Conservation (phyloP, 2,113 vertebrate species). For the Psilopogon haemacephalus region DNA sequence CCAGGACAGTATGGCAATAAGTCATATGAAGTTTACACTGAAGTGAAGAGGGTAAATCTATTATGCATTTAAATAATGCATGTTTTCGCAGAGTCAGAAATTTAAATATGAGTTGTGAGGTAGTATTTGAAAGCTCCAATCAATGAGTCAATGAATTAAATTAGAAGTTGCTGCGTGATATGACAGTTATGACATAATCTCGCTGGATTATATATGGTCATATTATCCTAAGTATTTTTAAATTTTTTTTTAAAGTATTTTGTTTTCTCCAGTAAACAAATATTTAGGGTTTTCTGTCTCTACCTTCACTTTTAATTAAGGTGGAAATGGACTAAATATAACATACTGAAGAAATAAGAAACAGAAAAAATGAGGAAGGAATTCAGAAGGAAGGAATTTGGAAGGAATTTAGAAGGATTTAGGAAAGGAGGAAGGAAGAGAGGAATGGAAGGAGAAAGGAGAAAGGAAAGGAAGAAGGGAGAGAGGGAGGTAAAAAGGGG, state of each 20-base stretch:
- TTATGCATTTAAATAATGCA: slow-evolving; percentile 23
- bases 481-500: accelerated
- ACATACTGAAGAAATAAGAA: background rate
- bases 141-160: background rate
- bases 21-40: slow-evolving; percentile 11
- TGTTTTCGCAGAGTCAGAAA: background rate
- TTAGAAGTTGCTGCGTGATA: background rate
- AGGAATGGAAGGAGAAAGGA: background rate
- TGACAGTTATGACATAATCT: background rate
- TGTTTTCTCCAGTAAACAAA: background rate
- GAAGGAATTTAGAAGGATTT: background rate
- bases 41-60: background rate
- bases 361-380: no score
- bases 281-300: background rate
- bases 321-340: background rate
- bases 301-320: background rate
- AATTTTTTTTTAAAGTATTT: accelerated
- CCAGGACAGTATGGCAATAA: no score
- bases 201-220: background rate
- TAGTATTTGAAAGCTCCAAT: background rate
- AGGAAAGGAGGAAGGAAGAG: accelerated
- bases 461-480: background rate
- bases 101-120: background rate
- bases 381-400: background rate
- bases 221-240: background rate